These are phyloP conservation scores for Pangasianodon hypophthalmus DNA, from an alignment of 2,113 vertebrate genomes.

Conservation along the genomic window DNA sequence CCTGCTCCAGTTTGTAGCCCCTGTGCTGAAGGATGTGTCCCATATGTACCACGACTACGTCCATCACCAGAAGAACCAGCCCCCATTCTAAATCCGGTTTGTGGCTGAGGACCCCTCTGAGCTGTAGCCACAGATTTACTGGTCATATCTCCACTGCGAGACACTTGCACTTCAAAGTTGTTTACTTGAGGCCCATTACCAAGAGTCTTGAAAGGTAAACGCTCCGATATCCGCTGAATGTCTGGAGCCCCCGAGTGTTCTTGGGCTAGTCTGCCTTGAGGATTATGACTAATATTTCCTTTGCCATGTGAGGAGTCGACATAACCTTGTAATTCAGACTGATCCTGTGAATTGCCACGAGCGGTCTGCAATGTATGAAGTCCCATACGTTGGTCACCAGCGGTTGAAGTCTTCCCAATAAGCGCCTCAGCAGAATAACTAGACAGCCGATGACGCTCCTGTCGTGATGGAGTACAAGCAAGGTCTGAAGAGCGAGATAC, in stretches of 20 bases:
- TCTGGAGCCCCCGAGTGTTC: constrained; percentile 82
- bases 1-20: constrained; percentile 80
- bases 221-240: constrained; percentile 85
- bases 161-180: constrained; percentile 87
- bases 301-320: constrained; percentile 89
- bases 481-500: constrained; percentile 87
- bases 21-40: constrained; percentile 75
- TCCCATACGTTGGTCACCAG: constrained; percentile 85
- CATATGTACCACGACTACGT: constrained; percentile 84
- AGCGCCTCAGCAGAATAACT: constrained; percentile 97
- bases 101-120: constrained; percentile 84
- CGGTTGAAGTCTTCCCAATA: constrained; percentile 90
- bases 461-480: constrained; percentile 85
- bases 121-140: constrained; percentile 75
- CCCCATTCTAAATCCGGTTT: constrained; percentile 84
- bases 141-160: constrained; percentile 86
- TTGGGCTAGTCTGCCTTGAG: constrained; percentile 80
- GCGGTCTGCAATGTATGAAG: constrained; percentile 81
- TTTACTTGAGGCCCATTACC: constrained; percentile 75
- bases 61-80: constrained; percentile 79
- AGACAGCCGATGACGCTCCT: constrained; percentile 93
- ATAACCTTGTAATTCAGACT: constrained; percentile 89
- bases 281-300: constrained; percentile 80
- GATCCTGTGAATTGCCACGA: constrained; percentile 79
- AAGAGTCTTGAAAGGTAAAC: constrained; percentile 86